Base-by-base conservation (phyloP, 1,140 invertebrate genomes). In the Caenorhabditis elegans region DNA sequence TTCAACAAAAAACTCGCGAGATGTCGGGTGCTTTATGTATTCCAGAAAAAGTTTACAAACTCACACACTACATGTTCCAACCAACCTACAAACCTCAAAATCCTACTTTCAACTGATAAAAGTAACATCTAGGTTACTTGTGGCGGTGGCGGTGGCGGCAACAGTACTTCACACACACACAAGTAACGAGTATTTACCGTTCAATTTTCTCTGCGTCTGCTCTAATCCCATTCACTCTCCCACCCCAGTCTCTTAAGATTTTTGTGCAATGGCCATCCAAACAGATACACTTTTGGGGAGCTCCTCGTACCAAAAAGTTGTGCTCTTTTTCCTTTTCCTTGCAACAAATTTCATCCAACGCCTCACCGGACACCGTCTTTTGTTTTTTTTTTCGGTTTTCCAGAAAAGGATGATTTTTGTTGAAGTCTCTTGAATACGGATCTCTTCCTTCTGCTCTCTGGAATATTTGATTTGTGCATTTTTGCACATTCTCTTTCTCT, bases 401-500 rank as follows among this genome's bases (percentile, higher is more conserved):
- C 15, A 39, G 13, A 70, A 70, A 70, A 70, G 34, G n/a, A 70
- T 70, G 60, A 70, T 70, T 70, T 53, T 53, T n/a, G 3, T n/a
- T n/a, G n/a, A n/a, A n/a, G n/a, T 28, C 55, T 65, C 43, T n/a
- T 31, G 60, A 70, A 70, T 31, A 70, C 13, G 8, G 8, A 17
- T 43, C 34, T 39, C n/a, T 70, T 11, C 49, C n/a, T 70, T 70
- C 60, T 70, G 11, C 34, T 34, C 31, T 70, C 60, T 39, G 60
- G 60, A 70, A 70, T 70, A 70, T 70, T 70, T 70, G 60, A 70
- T 70, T 70, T 70, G 60, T 70, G 60, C 19, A 36, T 70, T 60
- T 70, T 39, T 39, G 34, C 60, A 70, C 60, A 70, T 70, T 70
- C 60, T 70, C 28, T 34, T 70, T 34, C 60, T 36, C n/a, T 39